Percentiles rank a stretch among this genome's conserved stretches.
phyloP scores from a whole-genome alignment of 1,140 invertebrate genomes.

The Brachionus calyciflorus region DNA sequence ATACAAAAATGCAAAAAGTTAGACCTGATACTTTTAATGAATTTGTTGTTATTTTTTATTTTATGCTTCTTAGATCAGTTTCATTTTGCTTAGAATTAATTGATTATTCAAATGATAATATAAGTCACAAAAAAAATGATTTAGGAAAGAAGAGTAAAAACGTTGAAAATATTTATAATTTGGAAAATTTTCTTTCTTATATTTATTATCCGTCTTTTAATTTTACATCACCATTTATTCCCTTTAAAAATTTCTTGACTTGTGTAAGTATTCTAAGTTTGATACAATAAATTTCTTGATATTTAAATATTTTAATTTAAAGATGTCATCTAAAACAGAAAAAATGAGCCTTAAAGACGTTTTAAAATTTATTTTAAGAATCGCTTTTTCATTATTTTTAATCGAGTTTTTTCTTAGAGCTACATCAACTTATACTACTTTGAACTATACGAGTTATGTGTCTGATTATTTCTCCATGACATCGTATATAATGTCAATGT shows the following conservation, averaged over 20 bases:
- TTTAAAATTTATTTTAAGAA: neutral
- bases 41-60: conserved; percentile 5
- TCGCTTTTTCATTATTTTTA: neutral
- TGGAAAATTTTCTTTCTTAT: neutral
- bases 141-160: neutral
- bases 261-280: neutral
- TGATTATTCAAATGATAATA: neutral
- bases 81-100: neutral
- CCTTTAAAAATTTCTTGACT: conserved; percentile 23
- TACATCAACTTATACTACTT: neutral
- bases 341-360: neutral
- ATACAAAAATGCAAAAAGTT: neutral
- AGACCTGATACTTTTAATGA: conserved; percentile 4
- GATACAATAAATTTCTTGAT: neutral
- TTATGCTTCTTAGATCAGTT: conserved; percentile 12
- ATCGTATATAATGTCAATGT: neutral
- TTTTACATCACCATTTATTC: conserved; percentile 16
- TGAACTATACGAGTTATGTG: neutral
- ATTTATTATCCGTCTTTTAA: conserved; percentile 41
- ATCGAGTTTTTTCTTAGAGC: neutral
- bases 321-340: neutral
- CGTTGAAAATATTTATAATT: neutral
- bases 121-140: neutral
- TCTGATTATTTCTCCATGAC: neutral
- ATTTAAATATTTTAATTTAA: neutral